Evolutionary conservation across 2,797 vertebrate genomes (phyloP), one percentile per base, ranked within the genome.

Genomic region (Eulemur coronatus): DNA sequence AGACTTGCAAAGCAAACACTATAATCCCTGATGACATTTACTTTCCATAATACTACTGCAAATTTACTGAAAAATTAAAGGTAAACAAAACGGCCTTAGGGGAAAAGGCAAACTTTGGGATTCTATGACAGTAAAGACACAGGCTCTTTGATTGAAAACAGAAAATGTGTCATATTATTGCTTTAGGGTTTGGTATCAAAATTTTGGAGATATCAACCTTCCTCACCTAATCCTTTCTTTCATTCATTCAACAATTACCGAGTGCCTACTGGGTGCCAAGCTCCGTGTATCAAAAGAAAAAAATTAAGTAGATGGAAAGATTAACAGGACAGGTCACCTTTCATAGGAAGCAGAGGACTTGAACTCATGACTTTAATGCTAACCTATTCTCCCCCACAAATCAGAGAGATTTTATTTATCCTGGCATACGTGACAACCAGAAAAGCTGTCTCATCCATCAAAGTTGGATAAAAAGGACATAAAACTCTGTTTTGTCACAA

Each of bases 401-500:
- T 92, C 55, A 4, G 70, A 80, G 70, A 59, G 67, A 46, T 87
- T 88, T 89, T 95, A 96, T 73, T 95, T 91, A 93, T 46, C 43
- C 20, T 5, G 0, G 0, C 9, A n/a, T 0, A 7, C 55, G 78
- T 94, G n/a, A 65, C 55, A 81, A 41, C 46, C 63, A 82, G 61
- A 79, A 90, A 75, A 67, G n/a, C 94, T 95, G 14, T 79, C 87
- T 79, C 46, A 96, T 88, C 61, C 43, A 79, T 93, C 79, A 97
- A 93, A 76, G 84, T 76, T 78, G 73, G 76, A 92, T 96, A 91
- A 97, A 96, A 96, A 95, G 73, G 41, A 18, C 73, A 33, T 46
- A 57, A 95, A 86, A 46, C 85, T 7, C 88, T 89, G 94, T 97
- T 97, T 98, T 95, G 96, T 95, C 69, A 52, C 85, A 90, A 22